Evolutionary conservation across 2,113 vertebrate genomes (phyloP).

Genomic region (Lipophrys pholis): DNA sequence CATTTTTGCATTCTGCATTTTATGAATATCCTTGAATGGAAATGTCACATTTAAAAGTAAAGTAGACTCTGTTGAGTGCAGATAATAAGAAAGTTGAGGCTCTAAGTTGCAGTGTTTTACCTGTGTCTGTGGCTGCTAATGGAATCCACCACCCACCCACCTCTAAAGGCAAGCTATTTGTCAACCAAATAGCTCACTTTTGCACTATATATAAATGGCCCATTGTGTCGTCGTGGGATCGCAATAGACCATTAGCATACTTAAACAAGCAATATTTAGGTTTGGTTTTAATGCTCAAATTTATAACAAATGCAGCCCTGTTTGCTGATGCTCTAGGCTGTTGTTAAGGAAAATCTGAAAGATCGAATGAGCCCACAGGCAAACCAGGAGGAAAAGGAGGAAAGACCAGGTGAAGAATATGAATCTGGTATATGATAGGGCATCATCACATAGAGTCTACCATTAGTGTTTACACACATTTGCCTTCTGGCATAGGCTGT

Average conservation of each 20-base stretch:
- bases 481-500: slow-evolving; percentile 32
- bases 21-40: slow-evolving; percentile 35
- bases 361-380: slow-evolving; percentile 49
- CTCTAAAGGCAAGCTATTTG: slow-evolving; percentile 39
- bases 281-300: slow-evolving; percentile 45
- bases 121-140: slow-evolving; percentile 34
- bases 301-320: slow-evolving; percentile 42
- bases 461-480: slow-evolving; percentile 59
- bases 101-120: slow-evolving; percentile 36
- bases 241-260: slow-evolving; percentile 40
- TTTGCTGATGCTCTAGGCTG: slow-evolving; percentile 46
- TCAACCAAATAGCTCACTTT: slow-evolving; percentile 37
- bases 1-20: slow-evolving; percentile 14
- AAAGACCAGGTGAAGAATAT: slow-evolving; percentile 49
- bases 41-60: slow-evolving; percentile 38
- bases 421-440: slow-evolving; percentile 35
- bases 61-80: slow-evolving; percentile 11
- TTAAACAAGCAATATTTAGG: slow-evolving; percentile 49
- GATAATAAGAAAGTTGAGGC: slow-evolving; percentile 45
- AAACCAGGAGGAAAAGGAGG: slow-evolving; percentile 21
- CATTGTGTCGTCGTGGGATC: slow-evolving; percentile 34
- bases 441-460: slow-evolving; percentile 49
- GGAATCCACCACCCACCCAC: slow-evolving; percentile 29
- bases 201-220: slow-evolving; percentile 22
- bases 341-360: slow-evolving; percentile 50